A percentile compares a stretch with the other conserved stretches of the same genome.
phyloP scores from a whole-genome alignment of 2,797 vertebrate species.

The Netta rufina region DNA sequence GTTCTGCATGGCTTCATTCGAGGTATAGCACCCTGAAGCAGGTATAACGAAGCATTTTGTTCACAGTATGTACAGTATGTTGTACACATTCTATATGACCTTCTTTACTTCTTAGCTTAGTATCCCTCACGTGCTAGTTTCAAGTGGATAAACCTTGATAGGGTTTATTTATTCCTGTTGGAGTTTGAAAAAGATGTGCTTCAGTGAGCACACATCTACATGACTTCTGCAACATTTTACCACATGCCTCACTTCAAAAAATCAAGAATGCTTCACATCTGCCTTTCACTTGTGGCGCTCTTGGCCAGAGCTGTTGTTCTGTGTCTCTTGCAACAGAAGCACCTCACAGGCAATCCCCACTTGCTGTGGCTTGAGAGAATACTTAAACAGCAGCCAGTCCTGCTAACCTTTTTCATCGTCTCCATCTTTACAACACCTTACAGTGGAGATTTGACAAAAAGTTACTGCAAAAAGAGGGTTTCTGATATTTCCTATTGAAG shows the following conservation, averaged over 20 bases:
- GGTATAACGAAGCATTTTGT: not conserved
- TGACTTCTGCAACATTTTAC: not conserved
- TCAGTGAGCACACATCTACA: not conserved
- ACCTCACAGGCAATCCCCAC: not conserved
- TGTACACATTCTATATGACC: fast-evolving
- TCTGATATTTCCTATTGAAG: not conserved
- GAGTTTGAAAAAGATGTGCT: not conserved
- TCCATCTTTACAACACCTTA: not conserved
- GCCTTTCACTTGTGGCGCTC: fast-evolving
- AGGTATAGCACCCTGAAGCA: not conserved
- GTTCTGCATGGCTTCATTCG: not conserved
- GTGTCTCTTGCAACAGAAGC: not conserved
- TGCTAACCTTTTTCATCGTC: not conserved
- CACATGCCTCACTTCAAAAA: not conserved
- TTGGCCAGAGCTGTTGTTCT: not conserved
- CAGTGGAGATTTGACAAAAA: not conserved
- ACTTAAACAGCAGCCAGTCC: not conserved
- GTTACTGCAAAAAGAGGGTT: not conserved
- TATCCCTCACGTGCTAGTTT: not conserved
- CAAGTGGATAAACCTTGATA: not conserved
- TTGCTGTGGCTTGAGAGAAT: not conserved
- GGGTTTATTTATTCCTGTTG: not conserved
- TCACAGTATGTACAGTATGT: not conserved
- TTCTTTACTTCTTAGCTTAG: not conserved
- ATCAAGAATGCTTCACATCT: not conserved